These are phyloP conservation scores for Mus musculus DNA, from an alignment of 2,113 vertebrate species.

Conservation along the genomic window DNA sequence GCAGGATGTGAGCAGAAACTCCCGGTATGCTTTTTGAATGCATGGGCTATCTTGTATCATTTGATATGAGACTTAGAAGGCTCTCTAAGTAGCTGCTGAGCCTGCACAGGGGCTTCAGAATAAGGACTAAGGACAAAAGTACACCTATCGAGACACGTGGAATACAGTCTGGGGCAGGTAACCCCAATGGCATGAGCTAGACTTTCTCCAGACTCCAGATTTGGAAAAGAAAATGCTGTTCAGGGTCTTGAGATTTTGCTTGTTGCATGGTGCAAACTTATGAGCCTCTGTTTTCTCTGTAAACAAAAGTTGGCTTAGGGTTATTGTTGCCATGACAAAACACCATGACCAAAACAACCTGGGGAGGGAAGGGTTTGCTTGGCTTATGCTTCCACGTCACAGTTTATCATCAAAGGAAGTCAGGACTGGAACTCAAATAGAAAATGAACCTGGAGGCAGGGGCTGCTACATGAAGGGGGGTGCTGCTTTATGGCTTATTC, in stretches of 20 bases:
- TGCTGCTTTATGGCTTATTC: background rate
- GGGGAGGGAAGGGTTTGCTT: background rate
- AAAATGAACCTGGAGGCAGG: background rate
- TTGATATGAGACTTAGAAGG: background rate
- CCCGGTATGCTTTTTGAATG: background rate
- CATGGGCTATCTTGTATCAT: rapidly evolving
- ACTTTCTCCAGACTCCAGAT: background rate
- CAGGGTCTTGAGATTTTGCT: background rate
- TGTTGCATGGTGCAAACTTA: background rate
- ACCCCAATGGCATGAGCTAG: too few relatives aligned
- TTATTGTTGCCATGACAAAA: background rate
- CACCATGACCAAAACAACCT: background rate
- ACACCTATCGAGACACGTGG: background rate
- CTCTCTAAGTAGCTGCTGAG: background rate
- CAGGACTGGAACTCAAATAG: background rate
- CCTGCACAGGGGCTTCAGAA: background rate
- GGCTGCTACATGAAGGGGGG: background rate
- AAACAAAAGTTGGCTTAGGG: background rate
- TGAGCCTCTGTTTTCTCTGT: background rate
- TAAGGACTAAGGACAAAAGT: background rate
- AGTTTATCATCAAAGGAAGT: background rate
- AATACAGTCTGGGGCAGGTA: background rate
- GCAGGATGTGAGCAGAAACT: background rate
- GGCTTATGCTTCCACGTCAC: background rate
- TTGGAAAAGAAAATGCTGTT: too few relatives aligned